These are phyloP conservation scores for Nemotelus pantherinus DNA, from an alignment of 2,888 invertebrate species.

Conservation along the genomic window DNA sequence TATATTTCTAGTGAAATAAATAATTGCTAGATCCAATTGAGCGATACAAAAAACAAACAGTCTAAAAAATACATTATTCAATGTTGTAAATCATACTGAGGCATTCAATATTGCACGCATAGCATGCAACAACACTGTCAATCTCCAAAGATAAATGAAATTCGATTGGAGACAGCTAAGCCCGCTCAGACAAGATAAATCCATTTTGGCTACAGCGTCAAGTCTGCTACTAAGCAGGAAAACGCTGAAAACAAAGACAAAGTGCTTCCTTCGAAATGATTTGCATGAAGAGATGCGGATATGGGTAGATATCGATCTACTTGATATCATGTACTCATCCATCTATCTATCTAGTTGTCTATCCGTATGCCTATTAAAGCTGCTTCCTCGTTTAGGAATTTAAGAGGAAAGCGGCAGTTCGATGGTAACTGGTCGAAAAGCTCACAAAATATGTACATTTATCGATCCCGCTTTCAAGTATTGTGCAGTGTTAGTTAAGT, in stretches of 20 bases:
- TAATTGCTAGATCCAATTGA: too few relatives aligned
- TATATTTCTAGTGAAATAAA: too few relatives aligned
- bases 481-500: neutral
- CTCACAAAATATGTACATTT: neutral
- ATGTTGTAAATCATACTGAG: too few relatives aligned
- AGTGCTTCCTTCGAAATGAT: constrained; percentile 6
- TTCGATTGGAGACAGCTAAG: neutral
- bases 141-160: neutral
- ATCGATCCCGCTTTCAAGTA: constrained; percentile 5
- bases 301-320: neutral
- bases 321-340: neutral
- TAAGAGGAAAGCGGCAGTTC: constrained; percentile 3
- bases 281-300: constrained; percentile 1
- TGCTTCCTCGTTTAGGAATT: neutral
- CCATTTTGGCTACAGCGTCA: neutral
- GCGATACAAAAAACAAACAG: too few relatives aligned
- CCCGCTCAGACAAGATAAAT: neutral
- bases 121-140: too few relatives aligned
- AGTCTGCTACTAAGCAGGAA: neutral
- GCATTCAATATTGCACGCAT: too few relatives aligned
- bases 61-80: too few relatives aligned
- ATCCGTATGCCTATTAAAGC: neutral
- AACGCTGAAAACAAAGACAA: neutral
- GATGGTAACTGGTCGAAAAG: constrained; percentile 7
- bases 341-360: neutral